These are phyloP conservation scores for Austrofundulus limnaeus DNA, from an alignment of 2,113 vertebrate species.

Conservation along the genomic window DNA sequence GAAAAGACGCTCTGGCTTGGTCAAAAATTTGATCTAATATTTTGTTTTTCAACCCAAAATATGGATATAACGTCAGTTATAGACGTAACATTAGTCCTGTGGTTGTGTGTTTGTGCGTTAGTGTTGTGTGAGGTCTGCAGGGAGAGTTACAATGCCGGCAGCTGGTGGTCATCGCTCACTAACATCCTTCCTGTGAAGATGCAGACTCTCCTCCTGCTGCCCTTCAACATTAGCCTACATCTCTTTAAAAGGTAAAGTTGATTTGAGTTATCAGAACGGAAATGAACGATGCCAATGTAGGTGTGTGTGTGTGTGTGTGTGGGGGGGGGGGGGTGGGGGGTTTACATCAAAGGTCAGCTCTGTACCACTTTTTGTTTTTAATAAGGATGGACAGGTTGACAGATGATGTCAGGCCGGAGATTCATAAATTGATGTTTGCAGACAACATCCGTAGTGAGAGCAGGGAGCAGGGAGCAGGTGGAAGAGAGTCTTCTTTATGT, in stretches of 20 bases:
- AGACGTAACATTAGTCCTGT: background rate
- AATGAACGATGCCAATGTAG: background rate
- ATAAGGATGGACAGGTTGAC: no score
- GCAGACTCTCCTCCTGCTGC: conserved; percentile 79
- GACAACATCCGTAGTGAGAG: no score
- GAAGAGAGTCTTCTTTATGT: no score
- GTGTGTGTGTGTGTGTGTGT: no score
- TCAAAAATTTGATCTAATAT: background rate
- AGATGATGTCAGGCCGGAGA: no score
- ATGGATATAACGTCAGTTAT: no score
- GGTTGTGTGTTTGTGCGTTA: conserved; percentile 50
- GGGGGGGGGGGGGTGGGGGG: no score
- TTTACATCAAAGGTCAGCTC: no score
- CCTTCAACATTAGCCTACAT: conserved; percentile 70
- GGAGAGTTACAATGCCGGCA: conserved; percentile 41
- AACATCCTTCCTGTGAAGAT: conserved; percentile 70
- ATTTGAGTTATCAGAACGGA: background rate
- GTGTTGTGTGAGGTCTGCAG: conserved; percentile 76
- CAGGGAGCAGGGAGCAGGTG: no score
- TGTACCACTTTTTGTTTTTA: no score
- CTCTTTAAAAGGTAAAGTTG: conserved; percentile 74
- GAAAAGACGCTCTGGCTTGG: background rate
- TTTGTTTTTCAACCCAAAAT: background rate
- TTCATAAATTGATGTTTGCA: no score
- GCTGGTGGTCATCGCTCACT: conserved; percentile 49